phyloP scores from a whole-genome alignment of 2,888 invertebrate genomes.

The Ophion slaviceki region DNA sequence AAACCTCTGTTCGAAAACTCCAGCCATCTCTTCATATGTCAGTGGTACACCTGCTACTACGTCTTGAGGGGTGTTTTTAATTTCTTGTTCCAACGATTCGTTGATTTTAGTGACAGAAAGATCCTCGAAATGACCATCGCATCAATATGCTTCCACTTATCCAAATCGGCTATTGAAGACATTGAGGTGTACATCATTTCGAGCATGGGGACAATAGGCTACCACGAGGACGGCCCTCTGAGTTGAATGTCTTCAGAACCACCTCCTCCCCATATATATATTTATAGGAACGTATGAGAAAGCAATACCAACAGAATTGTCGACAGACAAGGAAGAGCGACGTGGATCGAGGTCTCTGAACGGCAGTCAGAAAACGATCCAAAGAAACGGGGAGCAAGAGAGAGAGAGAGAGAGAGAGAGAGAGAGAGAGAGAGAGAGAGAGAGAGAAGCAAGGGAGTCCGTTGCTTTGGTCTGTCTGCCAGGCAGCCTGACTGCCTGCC shows the following conservation, averaged over 20 bases:
- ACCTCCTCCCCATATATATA: conserved; percentile 2
- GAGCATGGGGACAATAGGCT: background rate
- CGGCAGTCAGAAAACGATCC: conserved; percentile 57
- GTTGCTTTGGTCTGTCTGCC: conserved; percentile 64
- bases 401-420: conserved; percentile 35
- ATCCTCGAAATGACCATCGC: background rate
- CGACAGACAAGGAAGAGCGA: conserved; percentile 43
- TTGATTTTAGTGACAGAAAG: background rate
- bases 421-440: conserved; percentile 28
- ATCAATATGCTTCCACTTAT: background rate
- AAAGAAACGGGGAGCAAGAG: conserved; percentile 28
- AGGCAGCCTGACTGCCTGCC: conserved; percentile 64
- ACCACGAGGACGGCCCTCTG: background rate
- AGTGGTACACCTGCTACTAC: background rate
- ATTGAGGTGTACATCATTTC: background rate
- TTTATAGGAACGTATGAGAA: conserved; percentile 38
- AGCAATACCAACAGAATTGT: conserved; percentile 39
- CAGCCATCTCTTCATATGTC: background rate
- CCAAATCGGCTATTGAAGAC: background rate
- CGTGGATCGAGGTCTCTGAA: conserved; percentile 34
- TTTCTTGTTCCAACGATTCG: background rate
- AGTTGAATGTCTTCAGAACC: background rate
- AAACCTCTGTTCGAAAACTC: background rate
- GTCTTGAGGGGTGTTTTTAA: background rate
- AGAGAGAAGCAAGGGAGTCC: conserved; percentile 42